Conservation (phyloP, 35 echinoderm and acorn worm genomes). For the Holothuria glaberrima region DNA sequence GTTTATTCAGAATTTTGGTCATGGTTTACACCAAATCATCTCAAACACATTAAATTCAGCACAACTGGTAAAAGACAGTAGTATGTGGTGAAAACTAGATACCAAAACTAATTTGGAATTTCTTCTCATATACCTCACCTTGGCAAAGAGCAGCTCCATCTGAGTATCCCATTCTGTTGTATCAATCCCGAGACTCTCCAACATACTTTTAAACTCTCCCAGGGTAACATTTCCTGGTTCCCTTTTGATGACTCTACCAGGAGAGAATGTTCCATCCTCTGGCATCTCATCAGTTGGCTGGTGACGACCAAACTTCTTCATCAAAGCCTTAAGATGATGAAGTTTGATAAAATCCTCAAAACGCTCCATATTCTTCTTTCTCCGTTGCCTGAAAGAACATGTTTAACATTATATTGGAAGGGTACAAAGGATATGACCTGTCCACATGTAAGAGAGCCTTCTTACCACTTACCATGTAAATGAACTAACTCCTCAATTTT, state of each 20-base stretch:
- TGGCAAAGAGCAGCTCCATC: slow-evolving; percentile 92
- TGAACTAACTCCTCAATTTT: too few relatives aligned
- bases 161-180: slow-evolving; percentile 81
- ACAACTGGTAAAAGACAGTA: too few relatives aligned
- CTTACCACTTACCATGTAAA: too few relatives aligned
- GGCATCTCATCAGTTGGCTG: slow-evolving; percentile 83
- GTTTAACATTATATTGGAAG: too few relatives aligned
- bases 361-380: background rate
- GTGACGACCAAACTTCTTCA: slow-evolving; percentile 81
- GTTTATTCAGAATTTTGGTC: too few relatives aligned
- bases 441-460: too few relatives aligned
- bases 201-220: slow-evolving; percentile 87
- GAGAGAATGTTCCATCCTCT: slow-evolving; percentile 72
- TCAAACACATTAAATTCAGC: too few relatives aligned
- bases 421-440: too few relatives aligned
- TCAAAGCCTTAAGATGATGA: slow-evolving; percentile 87
- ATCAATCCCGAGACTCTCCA: slow-evolving; percentile 72
- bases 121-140: slow-evolving; percentile 56
- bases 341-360: slow-evolving; percentile 99
- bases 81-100: too few relatives aligned
- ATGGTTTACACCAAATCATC: too few relatives aligned
- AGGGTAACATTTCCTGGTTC: slow-evolving; percentile 92
- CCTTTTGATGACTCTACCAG: slow-evolving; percentile 76
- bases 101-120: too few relatives aligned
- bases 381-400: too few relatives aligned